Conservation (phyloP, 2,888 invertebrate species). For the Drosophila conformis region DNA sequence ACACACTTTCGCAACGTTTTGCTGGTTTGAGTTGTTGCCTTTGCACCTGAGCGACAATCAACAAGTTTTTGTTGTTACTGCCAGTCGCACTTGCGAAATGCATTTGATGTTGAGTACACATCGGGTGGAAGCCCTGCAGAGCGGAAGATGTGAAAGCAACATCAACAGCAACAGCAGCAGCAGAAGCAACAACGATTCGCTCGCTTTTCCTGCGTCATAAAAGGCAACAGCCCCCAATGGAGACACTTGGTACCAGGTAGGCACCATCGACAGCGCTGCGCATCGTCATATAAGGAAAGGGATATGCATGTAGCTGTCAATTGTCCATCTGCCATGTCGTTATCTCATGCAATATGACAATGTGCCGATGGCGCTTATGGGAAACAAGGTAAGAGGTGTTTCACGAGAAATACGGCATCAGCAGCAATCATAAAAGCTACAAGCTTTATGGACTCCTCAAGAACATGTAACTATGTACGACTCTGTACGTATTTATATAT, state of each 20-base stretch:
- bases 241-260: conserved; percentile 38
- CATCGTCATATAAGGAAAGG: conserved; percentile 58
- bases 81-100: conserved; percentile 54
- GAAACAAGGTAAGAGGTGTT: conserved; percentile 13
- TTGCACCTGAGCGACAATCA: conserved; percentile 63
- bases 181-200: conserved; percentile 14
- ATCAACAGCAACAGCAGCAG: conserved; percentile 8
- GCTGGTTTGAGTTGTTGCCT: conserved; percentile 17
- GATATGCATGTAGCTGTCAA: conserved; percentile 50
- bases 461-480: not conserved
- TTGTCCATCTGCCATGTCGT: conserved; percentile 64
- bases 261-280: conserved; percentile 23
- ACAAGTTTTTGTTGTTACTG: conserved; percentile 61
- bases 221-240: conserved; percentile 37
- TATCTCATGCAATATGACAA: conserved; percentile 75
- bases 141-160: conserved; percentile 49
- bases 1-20: conserved; percentile 51
- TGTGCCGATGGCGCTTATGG: conserved; percentile 50
- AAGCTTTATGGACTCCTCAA: conserved; percentile 50
- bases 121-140: conserved; percentile 21
- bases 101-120: conserved; percentile 57
- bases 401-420: conserved; percentile 14
- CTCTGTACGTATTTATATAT: conserved; percentile 1
- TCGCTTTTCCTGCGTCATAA: conserved; percentile 46
- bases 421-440: conserved; percentile 57